Evolutionary conservation across 1,140 invertebrate species (phyloP), one percentile per base, ranked within the genome.

Genomic region (Rhizoglyphus robini): DNA sequence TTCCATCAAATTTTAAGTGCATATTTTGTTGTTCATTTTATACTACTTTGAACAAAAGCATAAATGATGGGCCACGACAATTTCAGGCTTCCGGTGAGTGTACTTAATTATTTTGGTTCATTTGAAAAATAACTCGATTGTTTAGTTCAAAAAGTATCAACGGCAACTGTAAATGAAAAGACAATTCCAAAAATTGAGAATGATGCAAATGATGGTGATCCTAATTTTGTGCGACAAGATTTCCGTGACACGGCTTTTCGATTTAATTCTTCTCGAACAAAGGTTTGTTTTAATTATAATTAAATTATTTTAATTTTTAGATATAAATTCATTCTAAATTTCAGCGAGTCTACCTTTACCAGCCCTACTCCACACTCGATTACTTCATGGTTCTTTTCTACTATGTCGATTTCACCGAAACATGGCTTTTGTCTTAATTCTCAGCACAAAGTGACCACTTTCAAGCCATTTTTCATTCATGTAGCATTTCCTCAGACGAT

Each of bases 161-260:
- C n/a, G n/a, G n/a, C n/a, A n/a, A n/a, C n/a, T n/a, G n/a, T n/a
- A n/a, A n/a, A n/a, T n/a, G n/a, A n/a, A n/a, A n/a, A n/a, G n/a
- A n/a, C n/a, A n/a, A n/a, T n/a, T n/a, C n/a, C n/a, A n/a, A n/a
- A n/a, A n/a, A n/a, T n/a, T n/a, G n/a, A n/a, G n/a, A n/a, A n/a
- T n/a, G n/a, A n/a, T n/a, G n/a, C n/a, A n/a, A n/a, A n/a, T 3
- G 31, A 49, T 25, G 29, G 25, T 4, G 25, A 41, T 49, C 30
- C 27, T 3, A 3, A 38, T 20, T 62, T 27, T 13, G 27, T 71
- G 30, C 57, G 71, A 11, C 13, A 63, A 20, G 67, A 73, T 67
- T 76, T 76, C 63, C 72, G 74, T 8, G 75, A 76, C 69, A 72
- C 74, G 74, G 73, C 68, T 75, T 51, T 76, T 76, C 60, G 63